Conservation (phyloP, 2,113 vertebrate genomes). For the Macheiramphus alcinus region DNA sequence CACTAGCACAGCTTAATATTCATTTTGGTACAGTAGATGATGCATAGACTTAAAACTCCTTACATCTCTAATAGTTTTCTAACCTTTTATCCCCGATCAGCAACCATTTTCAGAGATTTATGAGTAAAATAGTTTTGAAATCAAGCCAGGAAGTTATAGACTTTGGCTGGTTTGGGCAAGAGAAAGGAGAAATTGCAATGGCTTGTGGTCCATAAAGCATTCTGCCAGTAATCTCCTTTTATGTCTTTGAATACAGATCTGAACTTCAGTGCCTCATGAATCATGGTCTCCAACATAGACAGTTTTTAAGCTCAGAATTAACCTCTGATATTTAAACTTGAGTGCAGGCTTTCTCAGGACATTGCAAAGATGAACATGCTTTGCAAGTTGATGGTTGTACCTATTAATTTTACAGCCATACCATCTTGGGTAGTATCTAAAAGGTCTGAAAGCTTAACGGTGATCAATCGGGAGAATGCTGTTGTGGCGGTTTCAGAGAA, state of each 20-base stretch:
- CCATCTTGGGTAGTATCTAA: not conserved
- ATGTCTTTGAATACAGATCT: not conserved
- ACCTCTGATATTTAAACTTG: not conserved
- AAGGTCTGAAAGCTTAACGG: not conserved
- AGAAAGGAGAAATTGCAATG: not conserved
- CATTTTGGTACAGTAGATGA: not conserved
- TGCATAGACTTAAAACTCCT: not conserved
- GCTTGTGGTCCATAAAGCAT: not conserved
- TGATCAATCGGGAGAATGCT: not conserved
- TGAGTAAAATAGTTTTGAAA: not conserved
- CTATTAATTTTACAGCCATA: not conserved
- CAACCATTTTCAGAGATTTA: not conserved
- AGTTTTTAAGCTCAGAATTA: not conserved
- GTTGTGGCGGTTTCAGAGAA: not conserved
- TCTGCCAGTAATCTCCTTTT: not conserved
- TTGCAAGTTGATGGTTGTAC: not conserved
- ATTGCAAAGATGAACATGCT: not conserved
- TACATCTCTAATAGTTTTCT: not conserved
- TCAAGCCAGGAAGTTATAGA: not conserved
- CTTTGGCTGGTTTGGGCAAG: not conserved
- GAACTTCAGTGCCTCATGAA: not conserved
- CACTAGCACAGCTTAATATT: not conserved
- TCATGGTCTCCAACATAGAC: accelerated
- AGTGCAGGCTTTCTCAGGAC: not conserved
- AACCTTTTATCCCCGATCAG: not conserved